phyloP scores from a whole-genome alignment of 2,888 invertebrate species.

The Eristalinus aeneus region DNA sequence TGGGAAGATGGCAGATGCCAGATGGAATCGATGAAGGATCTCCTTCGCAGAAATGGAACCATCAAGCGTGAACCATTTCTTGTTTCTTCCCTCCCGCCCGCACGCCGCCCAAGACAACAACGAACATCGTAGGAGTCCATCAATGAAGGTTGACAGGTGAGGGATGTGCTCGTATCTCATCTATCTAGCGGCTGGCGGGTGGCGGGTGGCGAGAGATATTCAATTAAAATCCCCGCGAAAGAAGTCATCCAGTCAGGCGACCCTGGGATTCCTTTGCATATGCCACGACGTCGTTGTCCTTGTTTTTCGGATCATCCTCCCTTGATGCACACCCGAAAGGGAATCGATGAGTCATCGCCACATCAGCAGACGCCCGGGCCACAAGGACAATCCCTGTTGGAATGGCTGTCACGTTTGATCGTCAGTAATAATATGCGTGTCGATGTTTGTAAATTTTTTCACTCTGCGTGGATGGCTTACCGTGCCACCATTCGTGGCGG shows the following conservation, averaged over 20 bases:
- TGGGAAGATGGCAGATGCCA: neutral
- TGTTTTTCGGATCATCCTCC: constrained; percentile 17
- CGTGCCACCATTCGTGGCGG: neutral
- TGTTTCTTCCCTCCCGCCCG: neutral
- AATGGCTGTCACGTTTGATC: constrained; percentile 54
- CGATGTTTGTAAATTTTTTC: constrained; percentile 45
- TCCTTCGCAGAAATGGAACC: neutral
- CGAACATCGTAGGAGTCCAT: constrained; percentile 12
- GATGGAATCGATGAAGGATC: constrained; percentile 1
- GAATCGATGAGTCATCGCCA: neutral
- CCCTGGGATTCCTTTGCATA: constrained; percentile 48
- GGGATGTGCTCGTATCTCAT: constrained; percentile 1
- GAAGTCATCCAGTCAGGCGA: constrained; percentile 26
- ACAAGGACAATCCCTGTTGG: constrained; percentile 4
- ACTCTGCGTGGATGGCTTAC: neutral
- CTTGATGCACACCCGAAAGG: constrained; percentile 7
- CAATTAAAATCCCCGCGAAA: constrained; percentile 46
- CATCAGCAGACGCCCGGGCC: neutral
- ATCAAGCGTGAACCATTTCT: constrained; percentile 4
- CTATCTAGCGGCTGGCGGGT: neutral
- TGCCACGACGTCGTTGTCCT: neutral
- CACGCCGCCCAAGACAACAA: neutral
- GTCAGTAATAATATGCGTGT: constrained; percentile 53
- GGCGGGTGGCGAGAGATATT: constrained; percentile 13
- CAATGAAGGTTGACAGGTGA: constrained; percentile 33